phyloP scores from a whole-genome alignment of 2,113 vertebrate genomes.

The Coryphaenoides rupestris region DNA sequence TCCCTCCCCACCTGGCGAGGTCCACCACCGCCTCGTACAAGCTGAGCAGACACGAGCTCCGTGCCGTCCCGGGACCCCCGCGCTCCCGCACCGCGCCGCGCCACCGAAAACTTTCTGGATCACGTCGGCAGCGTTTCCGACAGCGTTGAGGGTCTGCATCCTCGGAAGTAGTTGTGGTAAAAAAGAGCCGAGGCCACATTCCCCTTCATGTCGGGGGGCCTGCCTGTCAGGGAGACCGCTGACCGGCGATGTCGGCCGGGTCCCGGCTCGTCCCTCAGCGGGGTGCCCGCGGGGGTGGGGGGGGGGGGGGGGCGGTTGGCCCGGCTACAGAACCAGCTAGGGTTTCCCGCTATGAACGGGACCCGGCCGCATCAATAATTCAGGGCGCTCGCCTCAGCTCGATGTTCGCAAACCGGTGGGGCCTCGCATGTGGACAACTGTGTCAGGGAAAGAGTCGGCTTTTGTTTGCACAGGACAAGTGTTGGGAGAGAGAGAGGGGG shows the following conservation, averaged over 20 bases:
- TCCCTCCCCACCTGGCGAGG: too few species aligned
- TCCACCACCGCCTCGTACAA: too few species aligned
- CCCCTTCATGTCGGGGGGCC: background rate
- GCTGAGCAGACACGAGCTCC: too few species aligned
- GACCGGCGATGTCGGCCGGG: background rate
- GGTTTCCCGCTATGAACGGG: conserved; percentile 76
- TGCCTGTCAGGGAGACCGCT: background rate
- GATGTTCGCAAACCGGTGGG: conserved; percentile 49
- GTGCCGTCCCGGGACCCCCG: too few species aligned
- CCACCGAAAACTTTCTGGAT: too few species aligned
- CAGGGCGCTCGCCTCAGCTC: conserved; percentile 65
- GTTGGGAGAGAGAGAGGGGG: conserved; percentile 9
- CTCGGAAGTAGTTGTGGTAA: too few species aligned
- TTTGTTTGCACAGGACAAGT: conserved; percentile 45
- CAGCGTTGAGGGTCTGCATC: too few species aligned
- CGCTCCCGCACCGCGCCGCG: too few species aligned
- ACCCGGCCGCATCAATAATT: conserved; percentile 75
- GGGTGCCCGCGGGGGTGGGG: background rate
- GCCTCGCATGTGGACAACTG: conserved; percentile 38
- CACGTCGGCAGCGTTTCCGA: too few species aligned
- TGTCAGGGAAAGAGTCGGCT: conserved; percentile 47
- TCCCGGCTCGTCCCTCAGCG: background rate
- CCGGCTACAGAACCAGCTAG: conserved; percentile 61
- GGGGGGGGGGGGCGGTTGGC: conserved; percentile 48
- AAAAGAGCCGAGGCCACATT: too few species aligned